Percentiles rank a stretch among this genome's conserved stretches.
phyloP scores from a whole-genome alignment of 2,888 invertebrate species.

The Chaetoderma sp. region DNA sequence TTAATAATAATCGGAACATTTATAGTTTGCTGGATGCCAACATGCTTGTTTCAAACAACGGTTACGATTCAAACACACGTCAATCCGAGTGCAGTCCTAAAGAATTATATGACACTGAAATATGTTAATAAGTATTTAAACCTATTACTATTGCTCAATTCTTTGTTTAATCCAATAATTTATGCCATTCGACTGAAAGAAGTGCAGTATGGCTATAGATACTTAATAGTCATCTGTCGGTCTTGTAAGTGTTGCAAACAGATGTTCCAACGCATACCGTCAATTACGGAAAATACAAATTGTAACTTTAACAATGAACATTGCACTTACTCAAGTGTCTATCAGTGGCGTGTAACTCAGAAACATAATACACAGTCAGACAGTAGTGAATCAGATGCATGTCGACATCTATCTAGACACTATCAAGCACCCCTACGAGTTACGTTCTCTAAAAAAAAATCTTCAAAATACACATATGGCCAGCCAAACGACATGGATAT shows the following conservation, averaged over 20 bases:
- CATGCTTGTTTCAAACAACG: constrained; percentile 47
- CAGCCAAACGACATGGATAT: too few species aligned
- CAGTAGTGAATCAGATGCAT: too few species aligned
- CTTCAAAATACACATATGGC: too few species aligned
- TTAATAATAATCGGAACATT: constrained; percentile 56
- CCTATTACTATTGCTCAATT: constrained; percentile 45
- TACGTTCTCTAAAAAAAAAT: too few species aligned
- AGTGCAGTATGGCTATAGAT: constrained; percentile 47
- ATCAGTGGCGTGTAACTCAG: too few species aligned
- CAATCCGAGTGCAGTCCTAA: constrained; percentile 31
- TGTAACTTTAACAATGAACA: background rate
- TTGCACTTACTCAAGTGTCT: too few species aligned
- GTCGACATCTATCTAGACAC: too few species aligned
- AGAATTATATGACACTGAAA: constrained; percentile 35
- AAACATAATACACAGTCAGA: too few species aligned
- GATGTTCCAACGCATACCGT: background rate
- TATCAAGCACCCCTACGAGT: too few species aligned
- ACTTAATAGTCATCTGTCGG: constrained; percentile 28
- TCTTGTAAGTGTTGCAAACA: too few species aligned
- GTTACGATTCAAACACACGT: constrained; percentile 43
- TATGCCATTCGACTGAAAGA: constrained; percentile 50
- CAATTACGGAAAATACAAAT: background rate
- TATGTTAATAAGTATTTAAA: constrained; percentile 48
- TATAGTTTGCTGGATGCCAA: constrained; percentile 55
- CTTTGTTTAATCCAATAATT: constrained; percentile 51